Evolutionary conservation across 2,797 vertebrate genomes (phyloP), one percentile per base, ranked within the genome.

Genomic region (Staurois parvus): DNA sequence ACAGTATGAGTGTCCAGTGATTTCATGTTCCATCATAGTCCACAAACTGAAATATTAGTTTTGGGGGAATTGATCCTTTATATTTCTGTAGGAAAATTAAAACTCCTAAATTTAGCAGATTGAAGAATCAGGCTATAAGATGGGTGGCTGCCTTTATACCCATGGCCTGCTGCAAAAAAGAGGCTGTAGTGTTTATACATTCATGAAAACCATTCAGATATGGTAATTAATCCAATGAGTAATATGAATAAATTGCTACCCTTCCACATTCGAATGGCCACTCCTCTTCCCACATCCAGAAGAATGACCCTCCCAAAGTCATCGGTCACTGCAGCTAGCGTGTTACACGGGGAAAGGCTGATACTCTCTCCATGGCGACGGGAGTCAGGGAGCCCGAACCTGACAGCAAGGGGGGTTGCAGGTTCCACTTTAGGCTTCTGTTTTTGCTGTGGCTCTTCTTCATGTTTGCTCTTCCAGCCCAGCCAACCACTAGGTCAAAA

Each of bases 201-300:
- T 45, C 12, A 45, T 45, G 42, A 45, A 45, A 45, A 45, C 13
- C 48, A 52, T 52, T 17, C 48, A 19, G 17, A 19, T 52, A 17
- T 52, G 17, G 1, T 5, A 12, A 13, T 45, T 2, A 15, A 45
- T 45, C 9, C 42, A 52, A 19, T 52, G 17, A 52, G 0, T 45
- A 45, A 45, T 13, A 13, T 2, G 29, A 1, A 77, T 3, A 45
- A 37, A 10, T 17, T 72, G 26, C 30, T 87, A 99, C 98, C 98
- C 94, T 99, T 99, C 98, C 98, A 99, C 98, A 99, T 99, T 85
- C 98, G 96, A 88, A 99, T 92, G 68, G 96, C 94, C 0, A 98
- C 94, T 80, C 98, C 98, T 86, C 97, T 94, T 29, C 94, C 90
- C 86, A 99, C 93, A 87, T 99, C 98, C 92, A 99, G 91, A 85